A percentile compares a stretch with the other conserved stretches of the same genome.
Evolutionary conservation across 92 coral and sea anemone species (phyloP).

Genomic region (Metridium senile): DNA sequence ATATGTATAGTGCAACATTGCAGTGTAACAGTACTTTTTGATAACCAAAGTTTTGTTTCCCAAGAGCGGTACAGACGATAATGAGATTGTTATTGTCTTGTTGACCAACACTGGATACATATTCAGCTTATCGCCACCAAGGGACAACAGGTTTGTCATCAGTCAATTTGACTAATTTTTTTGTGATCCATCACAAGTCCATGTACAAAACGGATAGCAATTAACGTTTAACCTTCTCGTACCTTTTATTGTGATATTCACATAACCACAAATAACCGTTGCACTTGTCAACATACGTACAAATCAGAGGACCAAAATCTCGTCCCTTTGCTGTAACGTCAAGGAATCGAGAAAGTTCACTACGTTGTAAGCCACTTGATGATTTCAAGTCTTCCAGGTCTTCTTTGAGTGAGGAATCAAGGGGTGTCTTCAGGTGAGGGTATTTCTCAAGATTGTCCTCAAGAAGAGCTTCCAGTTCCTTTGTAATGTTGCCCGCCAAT

Average conservation of each 20-base stretch:
- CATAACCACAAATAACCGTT: slow-evolving; percentile 43
- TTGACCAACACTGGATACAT: too few relatives aligned
- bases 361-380: slow-evolving; percentile 26
- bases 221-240: slow-evolving; percentile 11
- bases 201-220: too few relatives aligned
- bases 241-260: slow-evolving; percentile 29
- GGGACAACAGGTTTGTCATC: too few relatives aligned
- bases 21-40: too few relatives aligned
- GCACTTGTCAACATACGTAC: slow-evolving; percentile 36
- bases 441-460: slow-evolving; percentile 22
- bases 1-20: too few relatives aligned
- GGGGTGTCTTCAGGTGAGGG: slow-evolving; percentile 24
- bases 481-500: background rate
- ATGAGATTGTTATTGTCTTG: too few relatives aligned
- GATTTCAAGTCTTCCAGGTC: slow-evolving; percentile 26
- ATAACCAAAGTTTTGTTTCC: too few relatives aligned
- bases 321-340: slow-evolving; percentile 35
- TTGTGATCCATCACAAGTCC: too few relatives aligned
- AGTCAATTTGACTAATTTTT: too few relatives aligned
- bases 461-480: slow-evolving; percentile 15
- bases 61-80: too few relatives aligned
- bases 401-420: slow-evolving; percentile 14
- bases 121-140: too few relatives aligned
- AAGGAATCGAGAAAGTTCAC: slow-evolving; percentile 35
- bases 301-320: slow-evolving; percentile 42